Base-by-base conservation (phyloP, 2,797 vertebrate species). In the Chlorospingus semifuscus region DNA sequence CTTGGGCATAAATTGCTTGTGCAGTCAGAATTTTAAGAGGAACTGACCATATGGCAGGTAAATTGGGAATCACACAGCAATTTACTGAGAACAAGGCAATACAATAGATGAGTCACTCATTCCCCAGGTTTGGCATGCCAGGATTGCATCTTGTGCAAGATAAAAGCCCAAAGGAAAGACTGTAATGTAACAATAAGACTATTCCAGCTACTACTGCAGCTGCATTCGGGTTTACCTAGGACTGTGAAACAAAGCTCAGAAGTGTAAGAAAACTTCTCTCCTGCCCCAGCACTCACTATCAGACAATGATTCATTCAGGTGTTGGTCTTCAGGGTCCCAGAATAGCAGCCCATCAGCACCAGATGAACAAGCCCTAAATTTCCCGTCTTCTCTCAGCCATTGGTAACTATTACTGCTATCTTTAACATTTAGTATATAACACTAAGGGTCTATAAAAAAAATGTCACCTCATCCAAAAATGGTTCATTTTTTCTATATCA, bases 31-130 rank as follows among this genome's bases (percentile, higher is more conserved):
- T 96, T 94, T 95, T 94, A 89, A 75, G 80, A 91, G 69, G 80
- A 50, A 49, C 70, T 69, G 75, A 81, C 91, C 94, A 89, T 93
- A 92, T 92, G 95, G 97, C 89, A 96, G 77, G 90, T 87, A 96
- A 94, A 97, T 71, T 75, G 80, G 80, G 92, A 95, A 90, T 55
- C 61, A 53, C 61, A 76, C 37, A 71, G 63, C 88, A 91, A 29
- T 87, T 82, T 76, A 60, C 55, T 12, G 63, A 82, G 77, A 95
- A 60, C 32, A 42, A 50, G 59, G 59, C 64, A 29, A 9, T 90
- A 93, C 87, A 94, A 85, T 71, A 83, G 87, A 86, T 46, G 59
- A 72, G 55, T 95, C 93, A 93, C 78, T 95, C 78, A 92, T 63
- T 89, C 87, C 77, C 63, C 72, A 44, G 71, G 53, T 81, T 64